Percentiles rank a stretch among this genome's conserved stretches.
Evolutionary conservation across 2,888 invertebrate species (phyloP).

Genomic region (Nemurella pictetii): DNA sequence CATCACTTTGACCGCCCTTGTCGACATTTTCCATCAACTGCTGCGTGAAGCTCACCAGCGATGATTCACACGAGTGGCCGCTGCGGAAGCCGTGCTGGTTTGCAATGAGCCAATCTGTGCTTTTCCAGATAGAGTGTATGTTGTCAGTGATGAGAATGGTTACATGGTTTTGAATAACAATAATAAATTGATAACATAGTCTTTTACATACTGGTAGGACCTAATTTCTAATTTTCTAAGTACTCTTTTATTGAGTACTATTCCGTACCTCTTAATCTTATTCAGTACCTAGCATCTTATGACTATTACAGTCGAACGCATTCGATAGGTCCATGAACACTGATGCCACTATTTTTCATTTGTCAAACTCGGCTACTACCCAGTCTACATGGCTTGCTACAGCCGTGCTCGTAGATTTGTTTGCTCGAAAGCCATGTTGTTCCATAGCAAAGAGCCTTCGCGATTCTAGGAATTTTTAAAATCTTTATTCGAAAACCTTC

Average conservation of each 20-base stretch:
- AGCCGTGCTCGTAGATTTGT: neutral
- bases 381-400: neutral
- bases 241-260: too few species aligned
- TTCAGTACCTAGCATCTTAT: neutral
- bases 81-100: neutral
- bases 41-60: conserved; percentile 10
- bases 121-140: too few species aligned
- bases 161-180: too few species aligned
- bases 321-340: neutral
- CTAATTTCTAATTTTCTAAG: too few species aligned
- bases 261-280: neutral
- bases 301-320: neutral
- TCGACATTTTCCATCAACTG: neutral
- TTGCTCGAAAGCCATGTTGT: neutral
- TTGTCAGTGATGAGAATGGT: too few species aligned
- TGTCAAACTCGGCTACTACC: neutral
- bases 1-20: neutral
- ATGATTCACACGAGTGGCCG: neutral
- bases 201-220: too few species aligned
- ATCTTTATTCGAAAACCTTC: neutral
- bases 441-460: neutral
- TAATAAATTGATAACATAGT: too few species aligned
- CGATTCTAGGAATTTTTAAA: neutral
- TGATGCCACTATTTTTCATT: neutral
- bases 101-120: too few species aligned